Conservation (phyloP, 2,888 invertebrate species). For the Neoascia interrupta region DNA sequence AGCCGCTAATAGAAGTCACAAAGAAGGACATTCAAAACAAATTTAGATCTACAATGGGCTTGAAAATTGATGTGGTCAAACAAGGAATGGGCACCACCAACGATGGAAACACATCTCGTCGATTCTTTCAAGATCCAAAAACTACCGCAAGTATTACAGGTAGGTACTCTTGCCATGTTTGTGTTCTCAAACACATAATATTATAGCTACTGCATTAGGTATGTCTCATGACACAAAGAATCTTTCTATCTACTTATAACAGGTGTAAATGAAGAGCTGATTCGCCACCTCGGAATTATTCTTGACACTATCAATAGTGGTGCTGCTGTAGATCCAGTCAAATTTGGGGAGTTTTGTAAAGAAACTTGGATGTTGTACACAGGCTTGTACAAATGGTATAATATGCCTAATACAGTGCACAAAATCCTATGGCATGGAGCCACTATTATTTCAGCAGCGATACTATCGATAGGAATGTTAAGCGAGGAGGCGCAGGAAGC, state of each 20-base stretch:
- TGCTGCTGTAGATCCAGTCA: conserved; percentile 32
- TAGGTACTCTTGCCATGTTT: too few species aligned
- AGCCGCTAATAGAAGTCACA: conserved; percentile 22
- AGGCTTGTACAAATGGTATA: conserved; percentile 38
- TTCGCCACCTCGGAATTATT: conserved; percentile 39
- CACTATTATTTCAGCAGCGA: conserved; percentile 5
- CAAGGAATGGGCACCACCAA: conserved; percentile 51
- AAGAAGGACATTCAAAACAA: too few species aligned
- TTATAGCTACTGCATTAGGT: too few species aligned
- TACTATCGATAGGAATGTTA: conserved; percentile 15
- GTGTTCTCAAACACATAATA: too few species aligned
- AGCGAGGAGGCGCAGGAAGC: conserved; percentile 4
- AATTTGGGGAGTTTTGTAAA: conserved; percentile 36
- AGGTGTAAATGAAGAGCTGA: conserved; percentile 14
- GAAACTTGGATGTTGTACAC: conserved; percentile 42
- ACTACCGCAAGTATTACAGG: conserved; percentile 30
- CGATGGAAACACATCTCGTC: conserved; percentile 40
- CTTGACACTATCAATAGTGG: conserved; percentile 25
- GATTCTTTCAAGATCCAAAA: conserved; percentile 49
- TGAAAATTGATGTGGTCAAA: conserved; percentile 39
- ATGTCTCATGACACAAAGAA: too few species aligned
- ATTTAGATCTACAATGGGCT: conserved; percentile 21
- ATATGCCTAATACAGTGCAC: conserved; percentile 27
- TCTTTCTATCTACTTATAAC: too few species aligned
- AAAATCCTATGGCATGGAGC: background rate